Base-by-base conservation (phyloP, 2,797 vertebrate genomes). In the Staurois parvus region DNA sequence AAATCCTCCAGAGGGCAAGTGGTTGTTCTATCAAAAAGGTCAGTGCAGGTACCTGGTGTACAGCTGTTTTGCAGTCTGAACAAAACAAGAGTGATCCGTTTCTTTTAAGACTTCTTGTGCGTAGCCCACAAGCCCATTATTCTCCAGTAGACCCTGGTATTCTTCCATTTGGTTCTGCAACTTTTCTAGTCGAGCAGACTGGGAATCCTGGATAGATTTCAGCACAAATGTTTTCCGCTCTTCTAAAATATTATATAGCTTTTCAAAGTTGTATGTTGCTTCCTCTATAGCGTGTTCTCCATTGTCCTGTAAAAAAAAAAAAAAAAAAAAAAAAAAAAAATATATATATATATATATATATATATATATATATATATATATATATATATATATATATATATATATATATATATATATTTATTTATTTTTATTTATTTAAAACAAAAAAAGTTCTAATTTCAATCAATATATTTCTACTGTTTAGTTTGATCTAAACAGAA, bases 21-120 rank as follows among this genome's bases (percentile, higher is more conserved):
- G n/a, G n/a, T n/a, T 45, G 7, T 45, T 9, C 42, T 12, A 45
- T 5, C 42, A 45, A 45, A 45, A 42, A 12, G 19, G 7, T 59
- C 19, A 24, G 19, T 19, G n/a, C 34, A 24, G 3, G 0, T 19
- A 84, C 98, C 98, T 98, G 90, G 92, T 86, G 77, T 99, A 97
- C 30, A 99, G 96, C 73, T 98, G 98, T 88, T 98, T 99, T 26
- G 98, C 98, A 0, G 97, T 99, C 94, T 99, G 98, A 37, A 99
- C 98, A 42, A 99, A 99, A 91, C 98, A 99, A 69, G 98, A 99
- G 48, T 98, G 98, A 82, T 99, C 98, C 0, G 97, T 98, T 93
- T 99, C 98, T 84, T 99, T 99, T 79, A 99, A 96, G 30, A 99
- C 98, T 91, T 99, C 98, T 89, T 99, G 98, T 24, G 98, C 98